Evolutionary conservation across 2,888 invertebrate species (phyloP), one percentile per base, ranked within the genome.

Genomic region (Rotaria macrura): DNA sequence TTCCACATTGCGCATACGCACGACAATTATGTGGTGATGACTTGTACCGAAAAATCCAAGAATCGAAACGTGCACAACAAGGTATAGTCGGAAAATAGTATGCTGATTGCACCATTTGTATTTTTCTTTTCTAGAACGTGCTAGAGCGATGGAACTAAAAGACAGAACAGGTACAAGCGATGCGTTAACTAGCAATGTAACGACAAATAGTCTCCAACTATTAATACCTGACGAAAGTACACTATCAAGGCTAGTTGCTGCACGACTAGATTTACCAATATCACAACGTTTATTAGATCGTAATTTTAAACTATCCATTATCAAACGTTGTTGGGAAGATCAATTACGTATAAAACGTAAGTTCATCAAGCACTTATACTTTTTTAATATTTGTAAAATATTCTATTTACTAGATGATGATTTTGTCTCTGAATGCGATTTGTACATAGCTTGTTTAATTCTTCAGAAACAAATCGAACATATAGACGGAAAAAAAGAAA

Each of bases 1-100:
- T 74, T 74, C 74, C 74, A 40, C 74, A 74, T 25, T 74, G 74
- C 25, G 74, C 74, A 12, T 74, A 74, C n/a, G 74, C 74, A 10
- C 40, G 29, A 74, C 74, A 74, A 20, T 29, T 74, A 1, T 74
- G 74, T 74, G 74, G 74, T 23, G 74, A 74, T 38, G 74, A 74
- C 12, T 23, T 74, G 2, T 74, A 74, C 43, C 74, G 74, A 10
- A 74, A 43, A 40, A 74, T 74, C 7, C 74, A 74, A 40, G 74
- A 74, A 40, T 74, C 74, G 10, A 74, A 74, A 74, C 74, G 43
- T 40, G 74, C 74, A 23, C 43, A 38, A 25, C 74, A 74, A 43
- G 74, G 74, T 74, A 74, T 40, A 43, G 2, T 25, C 17, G 49
- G 17, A 49, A 49, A 49, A 49, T 49, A 14, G 17, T 49, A 49